Evolutionary conservation across 2,797 vertebrate genomes (phyloP), one percentile per base, ranked within the genome.

Genomic region (Manis crassicaudata): DNA sequence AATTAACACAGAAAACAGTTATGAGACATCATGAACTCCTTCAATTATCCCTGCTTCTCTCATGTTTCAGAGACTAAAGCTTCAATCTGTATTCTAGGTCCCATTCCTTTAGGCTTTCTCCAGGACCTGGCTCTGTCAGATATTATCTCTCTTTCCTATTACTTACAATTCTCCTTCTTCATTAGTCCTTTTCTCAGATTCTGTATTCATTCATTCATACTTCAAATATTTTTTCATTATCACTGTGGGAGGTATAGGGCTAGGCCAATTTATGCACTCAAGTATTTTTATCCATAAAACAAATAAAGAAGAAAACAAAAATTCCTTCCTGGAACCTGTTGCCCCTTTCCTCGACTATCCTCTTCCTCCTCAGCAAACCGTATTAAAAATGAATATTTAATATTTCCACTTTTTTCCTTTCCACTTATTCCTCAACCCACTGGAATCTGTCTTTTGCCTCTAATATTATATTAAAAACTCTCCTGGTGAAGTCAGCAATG

Each of bases 1-100:
- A 84, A n/a, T 93, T 88, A 93, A 65, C 40, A 84, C 14, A 68
- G 10, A 83, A 89, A 95, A 60, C 40, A 94, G n/a, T n/a, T 70
- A 35, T 92, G 37, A 94, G 58, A 84, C 35, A 65, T 46, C 25
- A 70, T 54, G 21, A 85, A 93, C 10, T 68, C 67, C 14, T 95
- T 81, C 87, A 95, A 72, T 65, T 77, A 77, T 77, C 35, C 18
- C 46, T 79, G 52, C 21, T 79, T 50, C 37, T 60, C n/a, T 58
- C 21, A n/a, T 68, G 37, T 80, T 94, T 89, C 46, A 88, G 46
- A 94, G 54, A 81, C 16, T 93, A 93, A 89, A n/a, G 5, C 7
- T 95, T 50, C n/a, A 9, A 68, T 93, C 43, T 63, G 7, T 75
- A 37, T 52, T 92, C 70, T 72, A 11, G 20, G 62, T 91, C 60